Conservation (phyloP, 2,113 vertebrate species). For the Sinosuthora webbiana region DNA sequence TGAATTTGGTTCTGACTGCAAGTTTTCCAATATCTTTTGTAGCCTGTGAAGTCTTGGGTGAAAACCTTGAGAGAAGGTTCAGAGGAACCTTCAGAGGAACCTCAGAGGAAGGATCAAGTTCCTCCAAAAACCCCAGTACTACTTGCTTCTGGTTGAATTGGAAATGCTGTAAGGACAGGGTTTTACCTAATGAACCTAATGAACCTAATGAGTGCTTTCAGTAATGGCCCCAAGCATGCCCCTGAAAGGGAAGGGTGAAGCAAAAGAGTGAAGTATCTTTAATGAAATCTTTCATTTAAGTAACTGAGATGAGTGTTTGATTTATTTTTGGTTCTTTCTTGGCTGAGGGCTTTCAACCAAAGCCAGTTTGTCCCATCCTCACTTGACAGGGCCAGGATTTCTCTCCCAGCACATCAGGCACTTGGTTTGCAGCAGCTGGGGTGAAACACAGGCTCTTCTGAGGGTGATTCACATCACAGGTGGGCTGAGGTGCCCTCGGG, state of each 20-base stretch:
- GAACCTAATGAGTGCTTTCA: not conserved
- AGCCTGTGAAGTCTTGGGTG: not conserved
- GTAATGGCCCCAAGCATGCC: not conserved
- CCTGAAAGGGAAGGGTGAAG: not conserved
- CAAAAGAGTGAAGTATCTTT: not conserved
- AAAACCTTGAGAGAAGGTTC: not conserved
- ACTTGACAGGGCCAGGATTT: not conserved
- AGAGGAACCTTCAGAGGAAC: not conserved
- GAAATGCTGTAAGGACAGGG: not conserved
- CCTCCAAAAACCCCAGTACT: not conserved
- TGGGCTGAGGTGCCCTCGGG: not conserved
- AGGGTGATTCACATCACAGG: not conserved
- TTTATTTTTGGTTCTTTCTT: not conserved
- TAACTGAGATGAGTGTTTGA: not conserved
- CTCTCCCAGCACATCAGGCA: accelerated
- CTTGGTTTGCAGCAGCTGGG: not conserved
- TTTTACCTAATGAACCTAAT: not conserved
- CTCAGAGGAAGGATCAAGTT: not conserved
- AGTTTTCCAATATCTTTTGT: not conserved
- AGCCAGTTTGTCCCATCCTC: not conserved
- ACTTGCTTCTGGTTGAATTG: not conserved
- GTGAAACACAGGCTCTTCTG: not conserved
- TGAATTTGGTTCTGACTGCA: accelerated
- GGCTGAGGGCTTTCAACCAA: not conserved
- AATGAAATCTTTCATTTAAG: not conserved